A percentile compares a stretch with the other conserved stretches of the same genome.
Evolutionary conservation across 1,140 invertebrate species (phyloP).

Genomic region (Drosophila nebulosa): DNA sequence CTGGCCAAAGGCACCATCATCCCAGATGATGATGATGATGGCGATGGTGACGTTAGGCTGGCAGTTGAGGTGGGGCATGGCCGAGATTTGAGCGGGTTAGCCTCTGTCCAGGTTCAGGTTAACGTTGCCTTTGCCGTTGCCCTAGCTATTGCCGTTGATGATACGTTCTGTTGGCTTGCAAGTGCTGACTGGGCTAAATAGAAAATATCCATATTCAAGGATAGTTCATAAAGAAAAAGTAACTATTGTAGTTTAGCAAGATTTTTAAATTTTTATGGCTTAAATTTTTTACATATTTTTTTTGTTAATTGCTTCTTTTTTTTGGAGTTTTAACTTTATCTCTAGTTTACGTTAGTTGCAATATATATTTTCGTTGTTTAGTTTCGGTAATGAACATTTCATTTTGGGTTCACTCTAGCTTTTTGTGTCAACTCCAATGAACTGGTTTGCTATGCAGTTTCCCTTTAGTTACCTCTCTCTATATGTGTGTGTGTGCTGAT

Average conservation of each 20-base stretch:
- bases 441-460: neutral
- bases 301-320: neutral
- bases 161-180: neutral
- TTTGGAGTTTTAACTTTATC: neutral
- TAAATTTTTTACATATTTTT: too few species aligned
- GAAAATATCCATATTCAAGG: neutral
- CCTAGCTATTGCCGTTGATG: too few species aligned
- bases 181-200: neutral
- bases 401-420: neutral
- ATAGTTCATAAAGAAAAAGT: neutral
- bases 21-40: neutral
- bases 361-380: neutral
- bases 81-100: conserved; percentile 51
- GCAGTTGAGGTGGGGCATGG: neutral
- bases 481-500: neutral
- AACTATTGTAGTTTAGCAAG: too few species aligned
- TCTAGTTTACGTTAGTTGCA: too few species aligned
- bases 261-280: too few species aligned
- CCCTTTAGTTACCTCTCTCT: neutral
- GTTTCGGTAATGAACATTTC: neutral
- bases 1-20: conserved; percentile 35
- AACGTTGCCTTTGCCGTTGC: conserved; percentile 32
- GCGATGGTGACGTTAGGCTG: neutral
- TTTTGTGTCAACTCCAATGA: neutral
- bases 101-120: conserved; percentile 34